A percentile compares a stretch with the other conserved stretches of the same genome.
Evolutionary conservation across 2,888 invertebrate genomes (phyloP).

Genomic region (Campoplex capitator): DNA sequence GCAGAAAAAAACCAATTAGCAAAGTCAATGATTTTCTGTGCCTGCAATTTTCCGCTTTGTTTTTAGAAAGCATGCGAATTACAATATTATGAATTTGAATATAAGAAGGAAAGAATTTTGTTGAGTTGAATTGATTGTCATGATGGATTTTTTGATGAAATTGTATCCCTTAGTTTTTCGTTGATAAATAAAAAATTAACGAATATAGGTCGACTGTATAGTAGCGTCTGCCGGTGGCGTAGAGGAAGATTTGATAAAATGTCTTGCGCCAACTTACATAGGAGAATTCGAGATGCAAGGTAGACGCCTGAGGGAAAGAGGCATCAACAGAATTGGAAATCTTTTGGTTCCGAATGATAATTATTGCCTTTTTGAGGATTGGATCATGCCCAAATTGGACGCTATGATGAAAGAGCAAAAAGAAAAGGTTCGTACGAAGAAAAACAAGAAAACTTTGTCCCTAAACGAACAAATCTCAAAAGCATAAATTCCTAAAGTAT

Average conservation of each 20-base stretch:
- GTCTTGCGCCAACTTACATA: conserved; percentile 96
- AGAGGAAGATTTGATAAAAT: conserved; percentile 99
- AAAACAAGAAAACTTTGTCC: background rate
- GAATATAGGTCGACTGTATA: conserved; percentile 93
- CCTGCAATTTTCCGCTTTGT: too few relatives aligned
- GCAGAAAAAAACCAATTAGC: too few relatives aligned
- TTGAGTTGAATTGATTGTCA: background rate
- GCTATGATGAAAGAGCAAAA: conserved; percentile 96
- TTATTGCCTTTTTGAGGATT: conserved; percentile 98
- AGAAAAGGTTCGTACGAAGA: conserved; percentile 84
- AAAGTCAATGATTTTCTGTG: too few relatives aligned
- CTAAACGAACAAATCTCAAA: background rate
- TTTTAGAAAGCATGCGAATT: too few relatives aligned
- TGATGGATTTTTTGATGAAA: background rate
- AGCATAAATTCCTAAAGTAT: background rate
- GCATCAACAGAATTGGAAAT: conserved; percentile 96
- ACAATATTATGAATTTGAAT: background rate
- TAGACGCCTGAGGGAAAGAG: conserved; percentile 91
- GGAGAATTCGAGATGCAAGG: conserved; percentile 95
- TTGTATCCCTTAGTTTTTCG: background rate
- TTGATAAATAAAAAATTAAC: conserved; percentile 12
- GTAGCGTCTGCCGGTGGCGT: conserved; percentile 99
- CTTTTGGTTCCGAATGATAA: conserved; percentile 98
- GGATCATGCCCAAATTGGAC: conserved; percentile 97
- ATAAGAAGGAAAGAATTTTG: background rate